Conservation (phyloP, 2,888 invertebrate species). For the Chrysomela aeneicollis region DNA sequence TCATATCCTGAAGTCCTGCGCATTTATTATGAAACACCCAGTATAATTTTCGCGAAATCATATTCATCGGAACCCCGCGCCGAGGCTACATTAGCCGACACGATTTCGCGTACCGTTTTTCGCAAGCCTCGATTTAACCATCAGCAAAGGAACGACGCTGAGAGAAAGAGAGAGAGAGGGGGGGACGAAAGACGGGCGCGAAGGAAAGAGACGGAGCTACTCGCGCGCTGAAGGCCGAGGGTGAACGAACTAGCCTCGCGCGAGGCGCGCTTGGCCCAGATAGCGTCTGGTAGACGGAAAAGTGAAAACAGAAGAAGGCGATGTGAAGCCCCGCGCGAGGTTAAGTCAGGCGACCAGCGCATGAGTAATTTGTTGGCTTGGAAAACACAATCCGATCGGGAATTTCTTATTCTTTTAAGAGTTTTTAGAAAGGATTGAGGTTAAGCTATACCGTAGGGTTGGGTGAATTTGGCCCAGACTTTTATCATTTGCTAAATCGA, state of each 20-base stretch:
- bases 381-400: too few species aligned
- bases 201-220: conserved; percentile 47
- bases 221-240: conserved; percentile 66
- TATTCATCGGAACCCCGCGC: conserved; percentile 12
- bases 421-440: too few species aligned
- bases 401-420: too few species aligned
- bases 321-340: conserved; percentile 27
- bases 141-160: conserved; percentile 51
- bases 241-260: conserved; percentile 69
- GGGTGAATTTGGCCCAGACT: too few species aligned
- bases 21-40: too few species aligned
- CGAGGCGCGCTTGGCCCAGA: conserved; percentile 52
- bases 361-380: conserved; percentile 1
- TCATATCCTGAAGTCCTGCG: too few species aligned
- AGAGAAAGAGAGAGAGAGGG: conserved; percentile 44
- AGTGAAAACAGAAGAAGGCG: conserved; percentile 45
- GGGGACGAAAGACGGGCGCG: conserved; percentile 30
- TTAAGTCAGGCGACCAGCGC: too few species aligned
- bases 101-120: conserved; percentile 45
- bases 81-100: conserved; percentile 55
- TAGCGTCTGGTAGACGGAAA: conserved; percentile 38
- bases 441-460: too few species aligned
- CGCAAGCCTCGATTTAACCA: conserved; percentile 51
- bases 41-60: background rate
- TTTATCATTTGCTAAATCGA: too few species aligned